A percentile compares a stretch with the other conserved stretches of the same genome.
Conservation (phyloP, 2,113 vertebrate species). For the Patagioenas fasciata region DNA sequence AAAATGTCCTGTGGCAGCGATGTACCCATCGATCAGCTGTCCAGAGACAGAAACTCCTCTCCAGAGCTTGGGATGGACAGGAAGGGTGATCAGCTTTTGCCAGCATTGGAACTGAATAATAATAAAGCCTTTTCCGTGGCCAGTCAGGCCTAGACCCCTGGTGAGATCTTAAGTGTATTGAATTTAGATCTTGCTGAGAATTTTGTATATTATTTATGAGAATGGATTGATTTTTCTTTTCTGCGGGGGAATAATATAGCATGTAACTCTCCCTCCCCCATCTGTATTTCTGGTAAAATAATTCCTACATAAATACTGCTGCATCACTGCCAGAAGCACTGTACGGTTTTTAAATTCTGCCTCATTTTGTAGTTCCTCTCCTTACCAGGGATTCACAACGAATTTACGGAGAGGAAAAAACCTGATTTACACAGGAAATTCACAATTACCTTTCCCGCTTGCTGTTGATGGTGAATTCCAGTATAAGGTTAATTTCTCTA, state of each 20-base stretch:
- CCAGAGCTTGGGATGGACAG: not conserved
- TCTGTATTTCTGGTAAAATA: constrained; percentile 13
- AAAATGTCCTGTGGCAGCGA: not conserved
- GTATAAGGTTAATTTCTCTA: not conserved
- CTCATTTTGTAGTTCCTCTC: not conserved
- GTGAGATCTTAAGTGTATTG: constrained; percentile 29
- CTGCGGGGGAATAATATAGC: not conserved
- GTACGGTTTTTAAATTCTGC: not conserved
- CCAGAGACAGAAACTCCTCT: not conserved
- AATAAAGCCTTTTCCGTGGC: not conserved
- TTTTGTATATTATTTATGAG: constrained; percentile 56
- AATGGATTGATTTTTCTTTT: constrained; percentile 60
- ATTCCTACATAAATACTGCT: not conserved
- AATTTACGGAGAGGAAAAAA: not conserved
- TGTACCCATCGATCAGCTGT: not conserved
- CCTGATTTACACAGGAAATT: not conserved
- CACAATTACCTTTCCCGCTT: not conserved
- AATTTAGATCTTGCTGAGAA: constrained; percentile 28
- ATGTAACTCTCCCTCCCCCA: not conserved
- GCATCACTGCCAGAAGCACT: not conserved
- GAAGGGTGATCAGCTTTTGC: not conserved
- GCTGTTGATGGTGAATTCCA: not conserved
- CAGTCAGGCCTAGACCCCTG: not conserved
- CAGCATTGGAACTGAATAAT: not conserved
- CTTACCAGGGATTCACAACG: not conserved